Conservation (phyloP, 2,888 invertebrate species). For the Caenorhabditis sulstoni region DNA sequence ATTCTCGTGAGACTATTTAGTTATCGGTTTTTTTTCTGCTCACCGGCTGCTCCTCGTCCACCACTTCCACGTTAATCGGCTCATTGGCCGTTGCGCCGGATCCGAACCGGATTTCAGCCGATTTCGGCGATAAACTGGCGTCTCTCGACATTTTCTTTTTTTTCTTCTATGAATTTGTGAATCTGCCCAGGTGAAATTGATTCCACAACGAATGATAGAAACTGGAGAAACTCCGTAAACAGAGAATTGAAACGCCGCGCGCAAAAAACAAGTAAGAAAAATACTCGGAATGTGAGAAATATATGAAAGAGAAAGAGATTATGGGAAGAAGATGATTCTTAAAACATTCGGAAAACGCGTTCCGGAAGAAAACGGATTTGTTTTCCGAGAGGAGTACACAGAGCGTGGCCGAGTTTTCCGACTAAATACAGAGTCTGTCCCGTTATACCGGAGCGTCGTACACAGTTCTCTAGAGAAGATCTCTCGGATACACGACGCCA, state of each 20-base stretch:
- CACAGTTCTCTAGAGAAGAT: no score
- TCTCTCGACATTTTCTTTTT: constrained; percentile 39
- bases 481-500: no score
- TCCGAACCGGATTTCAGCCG: constrained; percentile 33
- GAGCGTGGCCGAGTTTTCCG: not conserved
- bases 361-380: not conserved
- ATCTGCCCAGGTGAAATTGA: no score
- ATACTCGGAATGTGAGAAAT: no score
- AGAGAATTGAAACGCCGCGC: no score
- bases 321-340: no score
- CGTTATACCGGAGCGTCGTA: constrained; percentile 34
- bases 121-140: constrained; percentile 56
- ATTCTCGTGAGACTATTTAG: not conserved
- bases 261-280: no score
- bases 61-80: constrained; percentile 53
- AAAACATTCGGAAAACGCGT: not conserved
- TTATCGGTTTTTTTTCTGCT: not conserved
- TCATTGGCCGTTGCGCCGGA: constrained; percentile 24
- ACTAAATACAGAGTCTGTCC: not conserved
- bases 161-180: no score
- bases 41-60: constrained; percentile 39
- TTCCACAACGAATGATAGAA: no score
- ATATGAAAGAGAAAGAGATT: no score
- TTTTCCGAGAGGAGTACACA: constrained; percentile 29
- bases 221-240: no score